Evolutionary conservation across 2,888 invertebrate species (phyloP), one percentile per base, ranked within the genome.

Genomic region (Camponotus fellah): DNA sequence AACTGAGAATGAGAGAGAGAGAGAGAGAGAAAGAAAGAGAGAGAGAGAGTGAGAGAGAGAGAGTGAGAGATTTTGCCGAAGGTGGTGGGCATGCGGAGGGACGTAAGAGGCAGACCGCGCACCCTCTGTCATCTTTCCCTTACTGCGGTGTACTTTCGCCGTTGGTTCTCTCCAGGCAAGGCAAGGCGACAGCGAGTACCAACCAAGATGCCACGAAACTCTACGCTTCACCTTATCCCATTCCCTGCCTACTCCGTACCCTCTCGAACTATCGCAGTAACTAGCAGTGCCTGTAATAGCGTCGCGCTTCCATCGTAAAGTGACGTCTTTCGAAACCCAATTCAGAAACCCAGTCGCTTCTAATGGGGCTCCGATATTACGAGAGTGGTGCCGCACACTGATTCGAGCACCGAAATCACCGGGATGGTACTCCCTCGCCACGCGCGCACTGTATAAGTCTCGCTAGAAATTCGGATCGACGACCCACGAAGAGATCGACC

Each of bases 221-320:
- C 88, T 91, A 84, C 91, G 86, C 83, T 87, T 85, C 89, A 74
- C 88, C 89, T 82, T 88, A 86, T 84, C 87, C 64, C 87, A 58
- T 60, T 72, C 82, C 83, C 46, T 56, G 21, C 84, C 69, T 60
- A 76, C 56, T 64, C 68, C 71, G 71, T 58, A 58, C 71, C 68
- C 68, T 77, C 85, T 86, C 85, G 66, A 89, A 92, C 92, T 91
- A 90, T 89, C 91, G 89, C 86, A 90, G 89, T 92, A 92, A 92
- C 92, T 91, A 92, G 90, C 91, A 90, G 91, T 92, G 92, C 91
- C 90, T 92, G 91, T 92, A 92, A 92, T 92, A 90, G 90, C 89
- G 88, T 86, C 89, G 90, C 89, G 89, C 89, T 90, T 88, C 90
- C 90, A 90, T 88, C 91, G 91, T 90, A 91, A 92, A 92, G 92